Conservation (phyloP, 2,797 vertebrate genomes). For the Acrossocheilus wenchowensis region DNA sequence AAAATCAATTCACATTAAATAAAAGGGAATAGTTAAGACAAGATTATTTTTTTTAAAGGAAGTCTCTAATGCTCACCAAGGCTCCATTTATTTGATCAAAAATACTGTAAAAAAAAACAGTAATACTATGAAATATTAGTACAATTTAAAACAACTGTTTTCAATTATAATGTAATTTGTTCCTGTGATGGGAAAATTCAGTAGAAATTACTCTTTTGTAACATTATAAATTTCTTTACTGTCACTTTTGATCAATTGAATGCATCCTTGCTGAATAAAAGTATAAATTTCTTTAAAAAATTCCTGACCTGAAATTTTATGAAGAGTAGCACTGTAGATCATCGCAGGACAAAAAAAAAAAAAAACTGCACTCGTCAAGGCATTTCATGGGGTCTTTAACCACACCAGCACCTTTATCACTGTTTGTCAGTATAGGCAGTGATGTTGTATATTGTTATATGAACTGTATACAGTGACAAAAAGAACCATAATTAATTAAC, state of each 20-base stretch:
- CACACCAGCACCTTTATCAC: conserved; percentile 13
- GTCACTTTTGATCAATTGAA: neutral
- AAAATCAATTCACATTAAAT: neutral
- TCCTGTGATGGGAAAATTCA: neutral
- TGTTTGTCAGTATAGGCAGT: neutral
- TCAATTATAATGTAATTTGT: neutral
- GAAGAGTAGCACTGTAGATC: neutral
- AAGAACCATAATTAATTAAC: neutral
- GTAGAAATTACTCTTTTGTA: too few relatives aligned
- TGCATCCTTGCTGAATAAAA: neutral
- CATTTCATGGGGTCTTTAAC: neutral
- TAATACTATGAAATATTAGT: too few relatives aligned
- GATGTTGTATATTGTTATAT: neutral
- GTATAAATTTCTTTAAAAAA: too few relatives aligned
- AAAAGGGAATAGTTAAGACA: too few relatives aligned
- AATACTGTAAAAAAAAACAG: neutral
- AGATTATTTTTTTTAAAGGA: too few relatives aligned
- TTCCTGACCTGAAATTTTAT: neutral
- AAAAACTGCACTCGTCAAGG: neutral
- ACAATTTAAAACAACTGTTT: too few relatives aligned
- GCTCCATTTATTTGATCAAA: neutral
- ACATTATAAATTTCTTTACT: too few relatives aligned
- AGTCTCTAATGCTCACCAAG: too few relatives aligned
- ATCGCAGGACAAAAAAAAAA: neutral
- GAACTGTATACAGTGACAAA: neutral